Conservation (phyloP, 2,797 vertebrate genomes). For the Eutrigla gurnardus region DNA sequence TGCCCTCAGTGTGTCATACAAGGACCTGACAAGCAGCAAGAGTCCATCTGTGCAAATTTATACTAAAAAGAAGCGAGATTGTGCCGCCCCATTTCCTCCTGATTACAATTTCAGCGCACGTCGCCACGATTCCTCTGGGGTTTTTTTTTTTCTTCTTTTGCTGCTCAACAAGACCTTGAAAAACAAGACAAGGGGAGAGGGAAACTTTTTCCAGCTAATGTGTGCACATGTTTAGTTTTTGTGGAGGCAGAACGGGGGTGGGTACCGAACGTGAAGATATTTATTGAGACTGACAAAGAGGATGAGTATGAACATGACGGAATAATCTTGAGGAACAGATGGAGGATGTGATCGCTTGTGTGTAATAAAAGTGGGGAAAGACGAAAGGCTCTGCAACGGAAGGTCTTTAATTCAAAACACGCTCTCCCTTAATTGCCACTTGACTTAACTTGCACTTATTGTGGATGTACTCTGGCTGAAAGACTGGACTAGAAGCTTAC, state of each 20-base stretch:
- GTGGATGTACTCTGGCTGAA: background rate
- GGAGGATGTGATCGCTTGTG: conserved; percentile 24
- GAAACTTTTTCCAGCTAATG: conserved; percentile 62
- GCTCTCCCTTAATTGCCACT: background rate
- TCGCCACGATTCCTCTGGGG: conserved; percentile 70
- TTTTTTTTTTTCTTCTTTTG: conserved; percentile 42
- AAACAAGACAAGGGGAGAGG: conserved; percentile 73
- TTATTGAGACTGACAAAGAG: conserved; percentile 57
- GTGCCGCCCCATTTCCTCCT: conserved; percentile 74
- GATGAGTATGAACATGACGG: conserved; percentile 22
- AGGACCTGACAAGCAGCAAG: conserved; percentile 61
- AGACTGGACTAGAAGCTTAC: background rate
- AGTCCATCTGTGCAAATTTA: conserved; percentile 69
- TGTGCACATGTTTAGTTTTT: conserved; percentile 61
- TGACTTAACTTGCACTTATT: conserved; percentile 4
- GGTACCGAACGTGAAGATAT: conserved; percentile 15
- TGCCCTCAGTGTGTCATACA: conserved; percentile 52
- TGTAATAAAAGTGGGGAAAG: conserved; percentile 15
- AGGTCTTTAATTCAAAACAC: conserved; percentile 12
- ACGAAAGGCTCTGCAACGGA: background rate
- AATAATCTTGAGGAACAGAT: conserved; percentile 52
- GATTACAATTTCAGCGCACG: conserved; percentile 74
- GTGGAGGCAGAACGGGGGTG: conserved; percentile 46
- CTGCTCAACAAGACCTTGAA: conserved; percentile 76
- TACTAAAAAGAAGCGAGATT: conserved; percentile 60